A percentile compares a stretch with the other conserved stretches of the same genome.
Conservation (phyloP, 2,888 invertebrate species). For the Drosophila setosimentum region DNA sequence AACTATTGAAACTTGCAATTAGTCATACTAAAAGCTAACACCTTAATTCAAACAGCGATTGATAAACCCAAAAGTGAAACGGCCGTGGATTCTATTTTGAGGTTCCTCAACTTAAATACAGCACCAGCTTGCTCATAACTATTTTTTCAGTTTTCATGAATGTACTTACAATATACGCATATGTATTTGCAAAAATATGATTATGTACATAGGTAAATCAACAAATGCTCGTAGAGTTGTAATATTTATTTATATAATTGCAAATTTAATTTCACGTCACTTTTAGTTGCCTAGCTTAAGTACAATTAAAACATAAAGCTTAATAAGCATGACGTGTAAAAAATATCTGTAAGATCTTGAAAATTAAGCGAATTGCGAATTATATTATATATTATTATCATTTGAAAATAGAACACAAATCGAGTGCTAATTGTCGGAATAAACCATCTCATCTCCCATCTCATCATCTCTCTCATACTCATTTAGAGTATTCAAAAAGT, state of each 20-base stretch:
- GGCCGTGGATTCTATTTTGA: constrained; percentile 39
- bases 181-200: background rate
- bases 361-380: constrained; percentile 15
- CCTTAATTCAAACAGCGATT: constrained; percentile 39
- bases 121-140: constrained; percentile 6
- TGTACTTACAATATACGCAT: background rate
- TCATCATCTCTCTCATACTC: no score
- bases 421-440: constrained; percentile 1
- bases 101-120: constrained; percentile 7
- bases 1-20: constrained; percentile 75
- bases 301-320: constrained; percentile 66
- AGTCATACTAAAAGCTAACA: constrained; percentile 56
- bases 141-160: constrained; percentile 6
- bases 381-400: no score
- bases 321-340: constrained; percentile 65
- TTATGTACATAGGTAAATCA: background rate
- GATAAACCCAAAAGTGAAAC: constrained; percentile 21
- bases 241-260: constrained; percentile 69
- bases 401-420: constrained; percentile 12
- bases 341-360: constrained; percentile 37
- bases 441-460: background rate
- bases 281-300: constrained; percentile 54
- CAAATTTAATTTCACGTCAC: constrained; percentile 64
- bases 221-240: constrained; percentile 33
- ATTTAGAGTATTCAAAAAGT: constrained; percentile 13